phyloP scores from a whole-genome alignment of 2,113 vertebrate species.

The Barbus barbus region DNA sequence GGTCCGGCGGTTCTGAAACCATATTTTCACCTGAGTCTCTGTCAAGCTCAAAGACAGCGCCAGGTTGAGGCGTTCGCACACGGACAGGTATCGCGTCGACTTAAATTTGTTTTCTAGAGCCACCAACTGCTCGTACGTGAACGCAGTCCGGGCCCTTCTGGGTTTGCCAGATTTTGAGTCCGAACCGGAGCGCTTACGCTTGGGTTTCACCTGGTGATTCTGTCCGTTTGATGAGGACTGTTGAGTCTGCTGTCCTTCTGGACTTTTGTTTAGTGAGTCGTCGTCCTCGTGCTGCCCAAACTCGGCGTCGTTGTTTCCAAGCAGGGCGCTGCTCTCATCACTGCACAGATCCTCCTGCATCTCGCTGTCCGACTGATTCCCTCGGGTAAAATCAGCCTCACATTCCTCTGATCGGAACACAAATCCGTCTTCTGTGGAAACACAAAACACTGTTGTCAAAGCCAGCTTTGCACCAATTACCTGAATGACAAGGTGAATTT shows the following conservation, averaged over 20 bases:
- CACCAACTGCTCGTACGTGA: conserved; percentile 95
- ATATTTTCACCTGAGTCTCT: conserved; percentile 93
- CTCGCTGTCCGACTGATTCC: conserved; percentile 77
- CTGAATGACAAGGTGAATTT: not conserved
- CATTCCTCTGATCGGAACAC: conserved; percentile 76
- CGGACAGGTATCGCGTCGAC: conserved; percentile 90
- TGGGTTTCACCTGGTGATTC: conserved; percentile 76
- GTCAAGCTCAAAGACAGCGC: conserved; percentile 90
- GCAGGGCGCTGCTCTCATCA: conserved; percentile 78
- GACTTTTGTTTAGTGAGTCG: conserved; percentile 66
- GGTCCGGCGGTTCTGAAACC: conserved; percentile 94
- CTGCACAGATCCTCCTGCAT: conserved; percentile 79
- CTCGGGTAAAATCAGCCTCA: conserved; percentile 73
- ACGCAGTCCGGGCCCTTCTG: conserved; percentile 89
- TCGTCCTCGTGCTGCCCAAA: conserved; percentile 69
- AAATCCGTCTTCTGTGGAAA: conserved; percentile 75
- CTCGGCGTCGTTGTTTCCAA: conserved; percentile 64
- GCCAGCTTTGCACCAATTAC: not conserved
- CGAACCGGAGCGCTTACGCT: conserved; percentile 89
- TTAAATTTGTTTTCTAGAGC: conserved; percentile 96
- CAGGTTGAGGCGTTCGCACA: conserved; percentile 91
- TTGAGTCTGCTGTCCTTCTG: conserved; percentile 49
- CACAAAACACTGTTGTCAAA: conserved; percentile 15
- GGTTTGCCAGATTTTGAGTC: conserved; percentile 94
- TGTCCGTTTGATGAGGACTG: conserved; percentile 59